Conservation (phyloP, 2,797 vertebrate genomes). For the Poliocrania exsul region DNA sequence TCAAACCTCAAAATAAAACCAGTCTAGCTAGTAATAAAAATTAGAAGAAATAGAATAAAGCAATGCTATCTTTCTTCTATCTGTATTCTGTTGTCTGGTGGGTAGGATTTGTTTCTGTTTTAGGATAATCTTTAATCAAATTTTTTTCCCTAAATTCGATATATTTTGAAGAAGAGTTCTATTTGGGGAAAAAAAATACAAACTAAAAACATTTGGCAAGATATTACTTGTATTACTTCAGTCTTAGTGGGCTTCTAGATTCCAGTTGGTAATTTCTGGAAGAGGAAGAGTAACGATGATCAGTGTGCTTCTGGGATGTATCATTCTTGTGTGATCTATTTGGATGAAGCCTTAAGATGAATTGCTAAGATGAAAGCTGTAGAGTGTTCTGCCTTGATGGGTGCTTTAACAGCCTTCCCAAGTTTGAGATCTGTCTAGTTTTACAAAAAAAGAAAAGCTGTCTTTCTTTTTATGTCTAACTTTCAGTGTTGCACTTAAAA, state of each 20-base stretch:
- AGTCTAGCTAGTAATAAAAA: neutral
- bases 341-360: neutral
- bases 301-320: neutral
- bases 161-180: neutral
- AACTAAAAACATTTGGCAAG: neutral
- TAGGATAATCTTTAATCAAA: neutral
- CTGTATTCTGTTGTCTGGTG: neutral
- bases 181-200: rapidly evolving
- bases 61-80: neutral
- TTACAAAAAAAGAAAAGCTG: neutral
- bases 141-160: neutral
- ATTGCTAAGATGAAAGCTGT: neutral
- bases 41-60: neutral
- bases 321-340: neutral
- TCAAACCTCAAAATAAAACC: neutral
- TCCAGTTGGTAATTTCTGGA: neutral
- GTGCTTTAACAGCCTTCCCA: neutral
- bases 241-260: neutral
- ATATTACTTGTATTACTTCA: neutral
- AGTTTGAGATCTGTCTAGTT: neutral
- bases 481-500: neutral
- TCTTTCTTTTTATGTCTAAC: neutral
- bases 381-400: neutral
- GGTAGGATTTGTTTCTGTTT: neutral
- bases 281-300: neutral